Conservation (phyloP, 2,113 vertebrate genomes). For the Pao palembangensis region DNA sequence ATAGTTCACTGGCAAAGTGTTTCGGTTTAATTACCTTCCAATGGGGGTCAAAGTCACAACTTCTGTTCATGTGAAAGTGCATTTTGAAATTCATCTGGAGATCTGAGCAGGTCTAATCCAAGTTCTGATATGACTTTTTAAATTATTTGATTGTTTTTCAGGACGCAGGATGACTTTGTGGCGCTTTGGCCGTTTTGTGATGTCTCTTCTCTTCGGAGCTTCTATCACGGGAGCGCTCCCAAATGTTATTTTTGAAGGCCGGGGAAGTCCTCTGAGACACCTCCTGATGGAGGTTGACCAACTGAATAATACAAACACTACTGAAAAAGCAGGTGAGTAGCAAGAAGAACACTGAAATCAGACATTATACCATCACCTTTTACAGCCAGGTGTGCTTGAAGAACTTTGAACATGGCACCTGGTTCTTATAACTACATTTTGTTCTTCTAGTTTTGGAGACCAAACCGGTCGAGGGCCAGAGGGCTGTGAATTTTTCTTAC, state of each 20-base stretch:
- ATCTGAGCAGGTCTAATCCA: background rate
- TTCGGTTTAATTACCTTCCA: no score
- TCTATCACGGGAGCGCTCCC: slow-evolving; percentile 21
- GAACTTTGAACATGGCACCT: slow-evolving; percentile 27
- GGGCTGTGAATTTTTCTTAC: slow-evolving; percentile 68
- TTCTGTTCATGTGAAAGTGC: background rate
- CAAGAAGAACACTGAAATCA: background rate
- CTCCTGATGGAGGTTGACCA: background rate
- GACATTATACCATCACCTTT: slow-evolving; percentile 2
- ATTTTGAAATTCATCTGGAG: background rate
- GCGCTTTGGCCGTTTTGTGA: slow-evolving; percentile 11
- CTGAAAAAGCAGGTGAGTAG: background rate
- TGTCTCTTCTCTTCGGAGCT: slow-evolving; percentile 20
- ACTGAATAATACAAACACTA: rapidly evolving
- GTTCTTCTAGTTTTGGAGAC: background rate
- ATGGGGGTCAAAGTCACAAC: no score
- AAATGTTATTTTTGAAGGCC: background rate
- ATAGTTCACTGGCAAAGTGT: no score
- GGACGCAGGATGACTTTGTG: slow-evolving; percentile 34
- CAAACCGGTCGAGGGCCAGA: background rate
- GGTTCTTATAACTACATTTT: background rate
- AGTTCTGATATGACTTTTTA: background rate
- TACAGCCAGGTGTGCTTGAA: slow-evolving; percentile 15
- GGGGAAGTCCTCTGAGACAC: slow-evolving; percentile 1
- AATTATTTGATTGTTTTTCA: background rate